Evolutionary conservation across 2,113 vertebrate species (phyloP).

Genomic region (Halichoeres trimaculatus): DNA sequence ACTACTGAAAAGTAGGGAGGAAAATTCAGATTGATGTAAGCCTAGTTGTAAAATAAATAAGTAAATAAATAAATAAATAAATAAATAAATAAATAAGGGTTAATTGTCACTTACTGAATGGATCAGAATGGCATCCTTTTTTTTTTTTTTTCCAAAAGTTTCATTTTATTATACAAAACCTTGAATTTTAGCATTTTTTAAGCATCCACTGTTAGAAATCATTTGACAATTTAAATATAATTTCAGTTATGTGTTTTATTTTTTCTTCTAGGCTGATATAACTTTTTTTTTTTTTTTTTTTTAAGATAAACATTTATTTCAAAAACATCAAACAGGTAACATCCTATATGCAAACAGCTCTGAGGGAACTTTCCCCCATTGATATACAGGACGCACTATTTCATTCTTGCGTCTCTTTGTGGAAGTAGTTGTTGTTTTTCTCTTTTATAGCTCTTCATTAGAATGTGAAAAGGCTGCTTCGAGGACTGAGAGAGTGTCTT

Average conservation of each 20-base stretch:
- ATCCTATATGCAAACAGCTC: conserved; percentile 54
- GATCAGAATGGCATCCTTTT: no score
- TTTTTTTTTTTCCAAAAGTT: no score
- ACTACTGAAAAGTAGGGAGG: background rate
- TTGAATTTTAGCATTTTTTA: no score
- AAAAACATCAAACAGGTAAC: conserved; percentile 39
- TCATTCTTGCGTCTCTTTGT: conserved; percentile 88
- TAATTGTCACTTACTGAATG: background rate
- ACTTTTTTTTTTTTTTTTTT: no score
- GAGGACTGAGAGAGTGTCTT: conserved; percentile 85
- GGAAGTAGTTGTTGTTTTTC: conserved; percentile 84
- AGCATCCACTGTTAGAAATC: no score
- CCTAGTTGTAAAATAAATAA: background rate
- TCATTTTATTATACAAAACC: no score
- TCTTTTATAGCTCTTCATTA: conserved; percentile 96
- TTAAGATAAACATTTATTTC: conserved; percentile 26
- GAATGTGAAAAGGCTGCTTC: conserved; percentile 96
- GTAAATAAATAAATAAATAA: no score
- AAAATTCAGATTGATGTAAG: background rate
- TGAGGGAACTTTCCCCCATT: conserved; percentile 52
- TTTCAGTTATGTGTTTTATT: no score
- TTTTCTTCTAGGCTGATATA: background rate
- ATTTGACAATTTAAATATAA: no score
- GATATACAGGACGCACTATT: conserved; percentile 77
- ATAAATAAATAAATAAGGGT: no score